phyloP scores from a whole-genome alignment of 37 sponge, comb jelly and placozoan genomes.

The Ephydatia muelleri region DNA sequence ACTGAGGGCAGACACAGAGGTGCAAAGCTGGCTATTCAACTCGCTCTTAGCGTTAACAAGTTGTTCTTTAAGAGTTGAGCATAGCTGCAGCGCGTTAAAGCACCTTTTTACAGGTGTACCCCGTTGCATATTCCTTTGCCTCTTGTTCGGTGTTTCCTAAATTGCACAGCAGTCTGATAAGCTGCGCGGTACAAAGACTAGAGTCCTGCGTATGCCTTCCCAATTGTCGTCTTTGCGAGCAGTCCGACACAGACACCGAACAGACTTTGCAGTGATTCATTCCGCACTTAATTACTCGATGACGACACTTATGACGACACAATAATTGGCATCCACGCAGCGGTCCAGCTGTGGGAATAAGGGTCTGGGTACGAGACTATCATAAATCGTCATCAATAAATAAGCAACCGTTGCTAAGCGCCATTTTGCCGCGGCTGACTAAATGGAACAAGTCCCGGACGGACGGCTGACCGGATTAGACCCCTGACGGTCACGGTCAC shows the following conservation, averaged over 20 bases:
- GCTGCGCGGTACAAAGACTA: constrained; percentile 1
- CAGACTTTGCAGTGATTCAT: not conserved
- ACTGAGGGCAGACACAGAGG: not conserved
- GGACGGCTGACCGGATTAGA: too few relatives aligned
- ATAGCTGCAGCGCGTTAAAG: not conserved
- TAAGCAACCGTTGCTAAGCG: not conserved
- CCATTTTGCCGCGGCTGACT: not conserved
- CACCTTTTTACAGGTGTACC: not conserved
- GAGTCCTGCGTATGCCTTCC: not conserved
- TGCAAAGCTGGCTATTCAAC: constrained; percentile 1
- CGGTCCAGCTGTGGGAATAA: too few relatives aligned
- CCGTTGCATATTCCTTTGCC: not conserved
- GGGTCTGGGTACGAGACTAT: too few relatives aligned
- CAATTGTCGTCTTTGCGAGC: not conserved
- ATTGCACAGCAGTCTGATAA: constrained; percentile 1
- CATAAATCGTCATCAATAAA: not conserved
- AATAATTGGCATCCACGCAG: too few relatives aligned
- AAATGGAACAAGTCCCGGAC: not conserved
- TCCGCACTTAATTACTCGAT: not conserved
- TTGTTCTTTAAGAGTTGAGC: not conserved
- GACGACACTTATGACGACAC: constrained; percentile 1
- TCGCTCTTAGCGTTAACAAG: not conserved
- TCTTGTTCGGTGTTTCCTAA: not conserved
- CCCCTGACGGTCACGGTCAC: too few relatives aligned
- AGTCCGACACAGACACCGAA: not conserved